Evolutionary conservation across 2,888 invertebrate genomes (phyloP), one percentile per base, ranked within the genome.

Genomic region (Orchestes rusci): DNA sequence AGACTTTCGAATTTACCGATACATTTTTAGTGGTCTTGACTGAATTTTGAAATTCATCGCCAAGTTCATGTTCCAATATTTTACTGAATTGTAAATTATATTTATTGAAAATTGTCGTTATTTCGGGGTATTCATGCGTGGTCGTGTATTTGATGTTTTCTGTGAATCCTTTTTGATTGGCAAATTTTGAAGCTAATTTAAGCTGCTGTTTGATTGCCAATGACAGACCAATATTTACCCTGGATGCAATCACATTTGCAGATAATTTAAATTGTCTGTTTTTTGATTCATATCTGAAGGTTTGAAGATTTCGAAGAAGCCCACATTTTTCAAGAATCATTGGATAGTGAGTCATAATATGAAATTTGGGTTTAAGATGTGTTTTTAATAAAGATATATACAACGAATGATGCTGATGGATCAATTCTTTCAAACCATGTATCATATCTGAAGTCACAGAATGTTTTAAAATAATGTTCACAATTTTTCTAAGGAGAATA

Each of bases 401-500:
- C 10, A 23, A 23, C 10, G 23, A 23, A 23, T 23, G 5, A 23
- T 7, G 10, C 5, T 23, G 5, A 23, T 7, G 10, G 7, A 23
- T 10, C 23, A 23, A 23, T 10, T 23, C 7, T 7, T 23, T 10
- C 10, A 23, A 23, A 5, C 10, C n/a, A n/a, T n/a, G n/a, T n/a
- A n/a, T n/a, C n/a, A n/a, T n/a, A n/a, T n/a, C n/a, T n/a, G n/a
- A n/a, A n/a, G n/a, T n/a, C n/a, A n/a, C n/a, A n/a, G n/a, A n/a
- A n/a, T n/a, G n/a, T 7, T 10, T 7, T 10, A 23, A 7, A 7
- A 23, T 7, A 7, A 23, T 23, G 5, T 10, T 23, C 23, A 23
- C 5, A 7, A 23, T 50, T 29, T 36, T 10, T 17, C 50, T 36
- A 15, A 50, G 29, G 7, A 30, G 20, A 20, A 44, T 41, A 41